A percentile compares a stretch with the other conserved stretches of the same genome.
Evolutionary conservation across 2,888 invertebrate species (phyloP).

Genomic region (Holacanthella duospinosa): DNA sequence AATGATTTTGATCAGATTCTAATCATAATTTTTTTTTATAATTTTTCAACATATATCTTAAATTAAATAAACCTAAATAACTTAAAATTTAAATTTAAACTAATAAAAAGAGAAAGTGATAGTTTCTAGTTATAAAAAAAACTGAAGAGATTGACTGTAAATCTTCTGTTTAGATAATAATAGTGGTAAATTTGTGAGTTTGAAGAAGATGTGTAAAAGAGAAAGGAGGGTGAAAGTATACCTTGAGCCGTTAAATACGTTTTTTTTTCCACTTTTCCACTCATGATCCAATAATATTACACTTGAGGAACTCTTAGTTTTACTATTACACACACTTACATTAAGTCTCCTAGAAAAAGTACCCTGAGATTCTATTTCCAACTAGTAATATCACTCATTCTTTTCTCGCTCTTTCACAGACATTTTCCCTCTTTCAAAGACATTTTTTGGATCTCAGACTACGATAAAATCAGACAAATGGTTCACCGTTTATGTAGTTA

Average conservation of each 20-base stretch:
- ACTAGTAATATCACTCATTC: neutral
- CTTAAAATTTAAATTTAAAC: too few relatives aligned
- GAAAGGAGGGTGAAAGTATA: constrained; percentile 13
- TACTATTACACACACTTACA: neutral
- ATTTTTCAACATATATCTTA: too few relatives aligned
- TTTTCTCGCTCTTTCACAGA: neutral
- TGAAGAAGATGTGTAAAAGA: constrained; percentile 11
- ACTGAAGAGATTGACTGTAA: neutral
- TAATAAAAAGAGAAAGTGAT: too few relatives aligned
- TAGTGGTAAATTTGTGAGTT: neutral
- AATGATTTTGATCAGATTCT: too few relatives aligned
- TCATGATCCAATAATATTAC: constrained; percentile 12
- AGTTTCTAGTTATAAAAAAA: neutral
- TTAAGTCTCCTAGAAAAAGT: neutral
- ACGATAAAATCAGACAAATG: constrained; percentile 5
- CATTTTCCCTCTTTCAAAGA: neutral
- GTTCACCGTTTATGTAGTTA: neutral
- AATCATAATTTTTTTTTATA: too few relatives aligned
- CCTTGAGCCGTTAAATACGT: neutral
- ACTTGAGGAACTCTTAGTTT: constrained; percentile 8
- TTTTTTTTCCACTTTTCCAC: neutral
- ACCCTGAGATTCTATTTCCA: neutral
- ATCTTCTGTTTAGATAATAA: neutral
- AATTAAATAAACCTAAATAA: too few relatives aligned
- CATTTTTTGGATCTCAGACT: neutral